A percentile compares a stretch with the other conserved stretches of the same genome.
Evolutionary conservation across 64 coral and sea anemone genomes (phyloP).

Genomic region (Pocillopora damicornis): DNA sequence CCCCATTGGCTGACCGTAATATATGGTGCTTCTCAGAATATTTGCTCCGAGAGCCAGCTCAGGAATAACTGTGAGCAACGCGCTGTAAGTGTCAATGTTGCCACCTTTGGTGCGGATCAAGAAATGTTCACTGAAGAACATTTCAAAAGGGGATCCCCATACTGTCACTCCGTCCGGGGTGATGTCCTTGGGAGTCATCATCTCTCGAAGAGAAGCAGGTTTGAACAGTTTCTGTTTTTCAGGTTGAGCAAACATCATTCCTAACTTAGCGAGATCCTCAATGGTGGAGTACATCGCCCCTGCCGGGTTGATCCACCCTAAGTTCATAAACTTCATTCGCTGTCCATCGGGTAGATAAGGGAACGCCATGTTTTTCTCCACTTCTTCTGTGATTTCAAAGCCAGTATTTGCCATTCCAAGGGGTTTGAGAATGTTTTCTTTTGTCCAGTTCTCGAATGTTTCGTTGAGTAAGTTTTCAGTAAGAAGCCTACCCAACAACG

Average conservation of each 20-base stretch:
- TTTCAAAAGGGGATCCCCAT: conserved; percentile 30
- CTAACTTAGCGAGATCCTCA: conserved; percentile 5
- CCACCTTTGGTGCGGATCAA: neutral
- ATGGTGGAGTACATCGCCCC: conserved; percentile 41
- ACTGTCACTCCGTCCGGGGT: conserved; percentile 37
- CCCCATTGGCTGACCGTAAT: neutral
- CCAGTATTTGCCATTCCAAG: conserved; percentile 22
- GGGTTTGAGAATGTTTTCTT: conserved; percentile 9
- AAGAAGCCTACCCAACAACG: conserved; percentile 2
- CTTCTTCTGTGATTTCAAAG: conserved; percentile 4
- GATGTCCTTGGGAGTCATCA: conserved; percentile 13
- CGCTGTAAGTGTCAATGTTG: neutral
- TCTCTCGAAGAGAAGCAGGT: conserved; percentile 12
- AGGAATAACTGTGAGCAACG: neutral
- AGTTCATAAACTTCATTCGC: neutral
- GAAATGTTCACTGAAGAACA: conserved; percentile 29
- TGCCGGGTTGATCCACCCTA: conserved; percentile 9
- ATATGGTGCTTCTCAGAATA: neutral
- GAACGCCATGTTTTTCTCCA: conserved; percentile 31
- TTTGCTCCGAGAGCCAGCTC: neutral
- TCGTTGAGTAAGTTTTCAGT: conserved; percentile 24
- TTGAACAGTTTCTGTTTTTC: conserved; percentile 4
- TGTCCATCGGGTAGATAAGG: conserved; percentile 4
- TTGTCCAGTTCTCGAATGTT: conserved; percentile 35
- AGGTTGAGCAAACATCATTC: conserved; percentile 25